These are phyloP conservation scores for Camptogramma bilineatum DNA, from an alignment of 2,888 invertebrate species.

Conservation along the genomic window DNA sequence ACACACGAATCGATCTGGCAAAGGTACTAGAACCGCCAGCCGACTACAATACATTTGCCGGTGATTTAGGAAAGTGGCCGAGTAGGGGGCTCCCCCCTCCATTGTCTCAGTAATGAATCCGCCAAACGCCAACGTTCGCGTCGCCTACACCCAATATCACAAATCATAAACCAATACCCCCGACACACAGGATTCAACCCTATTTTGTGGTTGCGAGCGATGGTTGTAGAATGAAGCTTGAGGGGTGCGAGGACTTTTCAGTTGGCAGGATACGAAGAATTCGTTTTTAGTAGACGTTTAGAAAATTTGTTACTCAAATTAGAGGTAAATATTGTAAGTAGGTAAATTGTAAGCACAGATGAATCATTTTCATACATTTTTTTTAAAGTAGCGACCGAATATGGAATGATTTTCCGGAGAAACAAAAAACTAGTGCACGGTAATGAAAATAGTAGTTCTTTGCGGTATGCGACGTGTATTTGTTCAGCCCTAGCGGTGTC, in stretches of 20 bases:
- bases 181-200: slow-evolving; percentile 18
- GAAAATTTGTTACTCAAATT: slow-evolving; percentile 76
- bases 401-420: not conserved
- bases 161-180: slow-evolving; percentile 65
- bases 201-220: slow-evolving; percentile 4
- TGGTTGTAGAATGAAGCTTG: slow-evolving; percentile 7
- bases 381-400: not conserved
- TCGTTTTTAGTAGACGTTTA: slow-evolving; percentile 74
- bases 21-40: slow-evolving; percentile 40
- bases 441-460: slow-evolving; percentile 21
- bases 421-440: slow-evolving; percentile 15
- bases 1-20: slow-evolving; percentile 34
- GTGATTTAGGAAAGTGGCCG: slow-evolving; percentile 83
- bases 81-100: slow-evolving; percentile 50
- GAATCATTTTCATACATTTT: slow-evolving; percentile 57
- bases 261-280: slow-evolving; percentile 47
- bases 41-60: slow-evolving; percentile 73
- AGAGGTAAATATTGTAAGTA: slow-evolving; percentile 69
- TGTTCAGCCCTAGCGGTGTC: slow-evolving; percentile 39
- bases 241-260: slow-evolving; percentile 18
- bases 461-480: slow-evolving; percentile 30
- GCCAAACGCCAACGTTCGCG: slow-evolving; percentile 81
- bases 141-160: slow-evolving; percentile 66
- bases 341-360: slow-evolving; percentile 59
- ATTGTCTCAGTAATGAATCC: slow-evolving; percentile 85